Evolutionary conservation across 2,888 invertebrate species (phyloP), one percentile per base, ranked within the genome.

Genomic region (Ischnura elegans): DNA sequence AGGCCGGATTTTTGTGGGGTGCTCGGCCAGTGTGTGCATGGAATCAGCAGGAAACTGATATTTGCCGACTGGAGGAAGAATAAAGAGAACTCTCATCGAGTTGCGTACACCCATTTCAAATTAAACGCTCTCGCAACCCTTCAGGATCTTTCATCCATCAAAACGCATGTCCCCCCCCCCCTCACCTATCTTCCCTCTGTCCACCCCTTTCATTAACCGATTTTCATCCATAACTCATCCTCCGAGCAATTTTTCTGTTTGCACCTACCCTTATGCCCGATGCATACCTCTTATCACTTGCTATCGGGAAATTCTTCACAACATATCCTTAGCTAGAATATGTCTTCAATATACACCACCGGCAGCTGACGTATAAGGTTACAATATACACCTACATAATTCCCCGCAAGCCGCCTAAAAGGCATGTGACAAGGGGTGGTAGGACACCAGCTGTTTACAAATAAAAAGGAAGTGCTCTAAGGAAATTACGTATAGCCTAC

Each of bases 51-150:
- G 76, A 76, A 76, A 76, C 29, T 36, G n/a, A 2, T 76, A 36
- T 76, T 76, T 76, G 76, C 76, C 36, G n/a, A 76, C 29, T 2
- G 76, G 2, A 36, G 29, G 36, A 25, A 61, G 29, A 8, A 29
- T 10, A 10, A n/a, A 25, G 13, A 36, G 36, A 36, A 16, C 13
- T 25, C 61, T 61, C 61, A 25, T 61, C 61, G 61, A 1, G 4
- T 76, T 36, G 76, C 76, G 25, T 36, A 76, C 76, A 76, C 36
- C 76, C 76, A 76, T 76, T 76, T 76, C 76, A 76, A 76, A 36
- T 76, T 36, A 76, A 76, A 76, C 76, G 51, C 51, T 51, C 29
- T 76, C 76, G 13, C 76, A 76, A 36, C 29, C 36, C 76, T 61
- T n/a, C 61, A n/a, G 51, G 1, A 3, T 19, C 61, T 25, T 36